Percentiles rank a stretch among this genome's conserved stretches.
These are phyloP conservation scores for Clusia tigrina DNA, from an alignment of 2,888 invertebrate species.

Conservation along the genomic window DNA sequence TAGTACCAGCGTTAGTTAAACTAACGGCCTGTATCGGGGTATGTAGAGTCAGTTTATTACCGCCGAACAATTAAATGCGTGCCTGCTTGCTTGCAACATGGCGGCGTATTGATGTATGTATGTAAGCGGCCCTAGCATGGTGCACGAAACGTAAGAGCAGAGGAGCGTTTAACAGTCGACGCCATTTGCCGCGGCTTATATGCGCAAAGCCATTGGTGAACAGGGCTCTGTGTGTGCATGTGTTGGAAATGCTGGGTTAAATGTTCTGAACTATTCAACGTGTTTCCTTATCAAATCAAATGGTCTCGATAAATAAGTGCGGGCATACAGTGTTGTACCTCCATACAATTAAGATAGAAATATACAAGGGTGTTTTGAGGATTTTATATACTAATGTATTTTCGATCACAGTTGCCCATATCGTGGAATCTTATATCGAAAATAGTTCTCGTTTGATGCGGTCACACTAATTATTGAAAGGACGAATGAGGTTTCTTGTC, in stretches of 20 bases:
- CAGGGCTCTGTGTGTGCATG: constrained; percentile 7
- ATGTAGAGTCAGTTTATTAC: background rate
- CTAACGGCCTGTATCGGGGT: background rate
- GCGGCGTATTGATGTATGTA: constrained; percentile 33
- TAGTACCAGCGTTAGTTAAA: background rate
- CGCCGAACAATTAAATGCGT: constrained; percentile 3
- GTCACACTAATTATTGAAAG: too few species aligned
- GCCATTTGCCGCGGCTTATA: constrained; percentile 43
- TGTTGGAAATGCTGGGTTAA: constrained; percentile 27
- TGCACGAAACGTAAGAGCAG: constrained; percentile 47
- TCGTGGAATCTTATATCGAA: too few species aligned
- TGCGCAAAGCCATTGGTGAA: constrained; percentile 1
- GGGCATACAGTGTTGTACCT: too few species aligned
- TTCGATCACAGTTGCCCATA: too few species aligned
- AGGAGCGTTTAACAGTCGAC: constrained; percentile 48
- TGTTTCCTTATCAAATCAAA: constrained; percentile 9
- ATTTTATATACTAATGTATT: too few species aligned
- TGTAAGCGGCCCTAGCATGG: constrained; percentile 1
- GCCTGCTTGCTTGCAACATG: constrained; percentile 36
- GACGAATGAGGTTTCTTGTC: too few species aligned
- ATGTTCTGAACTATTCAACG: constrained; percentile 24
- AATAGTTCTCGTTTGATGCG: too few species aligned
- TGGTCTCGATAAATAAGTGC: constrained; percentile 17
- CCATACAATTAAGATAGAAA: too few species aligned
- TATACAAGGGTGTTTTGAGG: too few species aligned